Conservation (phyloP, 2,888 invertebrate genomes). For the Drymonia ruficornis region DNA sequence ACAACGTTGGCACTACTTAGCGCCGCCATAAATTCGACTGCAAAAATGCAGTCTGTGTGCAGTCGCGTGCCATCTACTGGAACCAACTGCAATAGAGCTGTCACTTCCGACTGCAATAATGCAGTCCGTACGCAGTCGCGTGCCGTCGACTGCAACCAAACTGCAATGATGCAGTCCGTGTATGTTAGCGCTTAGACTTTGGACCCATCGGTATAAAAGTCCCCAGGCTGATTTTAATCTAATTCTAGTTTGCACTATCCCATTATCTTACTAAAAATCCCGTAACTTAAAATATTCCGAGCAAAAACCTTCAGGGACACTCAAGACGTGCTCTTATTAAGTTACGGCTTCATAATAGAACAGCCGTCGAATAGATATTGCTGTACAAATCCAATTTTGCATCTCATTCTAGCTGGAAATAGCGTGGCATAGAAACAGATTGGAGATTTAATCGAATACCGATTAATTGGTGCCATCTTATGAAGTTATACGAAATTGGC, state of each 20-base stretch:
- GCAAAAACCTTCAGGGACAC: slow-evolving; percentile 21
- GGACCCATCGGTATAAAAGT: too few relatives aligned
- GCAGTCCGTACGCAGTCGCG: too few relatives aligned
- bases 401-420: slow-evolving; percentile 44
- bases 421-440: slow-evolving; percentile 49
- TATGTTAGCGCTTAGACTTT: too few relatives aligned
- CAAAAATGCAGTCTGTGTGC: too few relatives aligned
- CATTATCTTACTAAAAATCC: background rate
- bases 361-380: slow-evolving; percentile 45
- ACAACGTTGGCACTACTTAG: too few relatives aligned
- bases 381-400: slow-evolving; percentile 59
- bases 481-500: slow-evolving; percentile 39
- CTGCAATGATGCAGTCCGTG: too few relatives aligned
- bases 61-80: too few relatives aligned
- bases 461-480: slow-evolving; percentile 56
- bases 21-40: too few relatives aligned
- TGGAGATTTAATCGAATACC: slow-evolving; percentile 63
- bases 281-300: slow-evolving; percentile 13
- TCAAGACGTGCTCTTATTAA: slow-evolving; percentile 32
- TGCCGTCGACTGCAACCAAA: too few relatives aligned
- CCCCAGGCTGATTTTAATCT: background rate
- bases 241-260: slow-evolving; percentile 3
- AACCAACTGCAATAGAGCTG: too few relatives aligned
- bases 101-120: too few relatives aligned
- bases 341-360: slow-evolving; percentile 44